Percentiles rank a stretch among this genome's conserved stretches.
Evolutionary conservation across 2,113 vertebrate species (phyloP).

Genomic region (Charina bottae): DNA sequence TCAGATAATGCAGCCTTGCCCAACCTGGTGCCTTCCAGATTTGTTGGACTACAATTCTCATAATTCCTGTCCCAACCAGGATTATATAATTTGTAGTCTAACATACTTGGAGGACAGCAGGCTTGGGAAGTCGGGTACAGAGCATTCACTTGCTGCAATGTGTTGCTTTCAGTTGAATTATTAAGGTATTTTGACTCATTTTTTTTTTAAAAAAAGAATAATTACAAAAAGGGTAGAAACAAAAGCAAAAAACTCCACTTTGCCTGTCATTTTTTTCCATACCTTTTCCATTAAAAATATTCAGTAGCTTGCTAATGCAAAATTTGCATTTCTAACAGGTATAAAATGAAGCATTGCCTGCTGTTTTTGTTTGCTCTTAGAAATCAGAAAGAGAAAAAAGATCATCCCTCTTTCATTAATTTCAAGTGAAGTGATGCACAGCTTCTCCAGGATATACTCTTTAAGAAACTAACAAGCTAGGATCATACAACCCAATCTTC

Average conservation of each 20-base stretch:
- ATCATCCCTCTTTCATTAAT: conserved; percentile 30
- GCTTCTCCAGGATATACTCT: conserved; percentile 2
- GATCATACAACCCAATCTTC: neutral
- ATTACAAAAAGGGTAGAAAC: neutral
- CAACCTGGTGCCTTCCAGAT: neutral
- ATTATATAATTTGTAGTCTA: neutral
- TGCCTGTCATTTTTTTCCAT: neutral
- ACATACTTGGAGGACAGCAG: neutral
- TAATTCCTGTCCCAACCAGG: neutral
- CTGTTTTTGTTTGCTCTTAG: neutral
- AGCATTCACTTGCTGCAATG: conserved; percentile 42
- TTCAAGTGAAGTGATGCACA: neutral
- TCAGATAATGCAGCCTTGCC: neutral
- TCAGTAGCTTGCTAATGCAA: neutral
- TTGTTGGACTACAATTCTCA: neutral
- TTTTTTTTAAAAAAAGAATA: neutral
- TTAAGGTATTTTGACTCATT: conserved; percentile 32
- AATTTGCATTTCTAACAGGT: neutral
- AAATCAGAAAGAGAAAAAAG: conserved; percentile 43
- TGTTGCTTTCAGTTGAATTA: conserved; percentile 39
- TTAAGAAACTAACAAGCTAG: conserved; percentile 48
- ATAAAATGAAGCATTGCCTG: neutral
- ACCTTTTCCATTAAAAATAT: conserved; percentile 31
- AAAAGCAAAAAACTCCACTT: conserved; percentile 23
- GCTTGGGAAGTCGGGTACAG: neutral